These are phyloP conservation scores for Pelodiscus sinensis DNA, from an alignment of 2,113 vertebrate genomes.

Conservation along the genomic window DNA sequence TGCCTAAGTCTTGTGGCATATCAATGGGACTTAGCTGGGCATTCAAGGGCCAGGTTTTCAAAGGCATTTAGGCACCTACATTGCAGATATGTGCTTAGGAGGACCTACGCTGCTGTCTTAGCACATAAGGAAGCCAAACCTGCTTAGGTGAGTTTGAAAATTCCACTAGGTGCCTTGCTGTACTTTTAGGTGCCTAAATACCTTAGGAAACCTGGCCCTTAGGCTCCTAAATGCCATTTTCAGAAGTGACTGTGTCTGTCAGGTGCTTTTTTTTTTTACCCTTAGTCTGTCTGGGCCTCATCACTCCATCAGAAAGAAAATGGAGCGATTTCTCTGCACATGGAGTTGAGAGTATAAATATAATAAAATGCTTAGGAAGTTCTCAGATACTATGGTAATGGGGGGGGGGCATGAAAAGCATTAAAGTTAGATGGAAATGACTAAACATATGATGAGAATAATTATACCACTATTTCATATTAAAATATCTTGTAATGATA, in stretches of 20 bases:
- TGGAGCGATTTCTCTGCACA: not conserved
- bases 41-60: not conserved
- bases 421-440: not conserved
- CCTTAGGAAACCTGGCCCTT: not conserved
- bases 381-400: not conserved
- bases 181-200: not conserved
- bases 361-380: not conserved
- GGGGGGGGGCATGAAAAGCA: not conserved
- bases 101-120: not conserved
- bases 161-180: not conserved
- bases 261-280: not conserved
- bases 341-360: not conserved
- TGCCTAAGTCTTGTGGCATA: not conserved
- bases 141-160: not conserved
- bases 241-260: not conserved
- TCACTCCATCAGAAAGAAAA: not conserved
- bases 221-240: too few relatives aligned
- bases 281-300: not conserved
- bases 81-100: not conserved
- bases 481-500: not conserved
- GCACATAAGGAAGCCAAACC: not conserved
- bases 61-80: not conserved
- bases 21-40: not conserved
- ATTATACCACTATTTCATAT: not conserved
- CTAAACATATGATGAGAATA: not conserved